These are phyloP conservation scores for Acrobasis suavella DNA, from an alignment of 2,888 invertebrate species.

Conservation along the genomic window DNA sequence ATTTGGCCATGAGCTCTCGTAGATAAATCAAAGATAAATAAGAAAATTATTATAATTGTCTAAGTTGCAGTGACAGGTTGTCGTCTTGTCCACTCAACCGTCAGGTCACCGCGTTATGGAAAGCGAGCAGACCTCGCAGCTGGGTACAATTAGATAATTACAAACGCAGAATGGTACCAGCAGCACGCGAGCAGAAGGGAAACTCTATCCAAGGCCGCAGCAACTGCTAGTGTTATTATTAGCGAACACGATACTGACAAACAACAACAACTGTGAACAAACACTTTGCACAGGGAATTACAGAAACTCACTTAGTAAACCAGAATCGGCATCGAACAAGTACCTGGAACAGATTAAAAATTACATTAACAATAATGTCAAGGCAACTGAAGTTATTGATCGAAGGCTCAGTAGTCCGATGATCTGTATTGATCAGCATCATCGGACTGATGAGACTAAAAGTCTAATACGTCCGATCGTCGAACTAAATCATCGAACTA, in stretches of 20 bases:
- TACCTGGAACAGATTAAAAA: neutral
- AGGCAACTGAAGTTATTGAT: too few species aligned
- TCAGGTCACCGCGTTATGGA: neutral
- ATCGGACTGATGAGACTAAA: too few species aligned
- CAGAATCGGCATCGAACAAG: neutral
- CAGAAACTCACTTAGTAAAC: neutral
- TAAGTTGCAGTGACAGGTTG: neutral
- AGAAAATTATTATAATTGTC: too few species aligned
- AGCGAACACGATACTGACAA: neutral
- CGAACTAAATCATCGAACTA: too few species aligned
- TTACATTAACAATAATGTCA: too few species aligned
- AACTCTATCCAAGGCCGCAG: neutral
- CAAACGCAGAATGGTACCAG: neutral
- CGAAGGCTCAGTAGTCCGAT: too few species aligned
- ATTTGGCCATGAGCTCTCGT: too few species aligned
- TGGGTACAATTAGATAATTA: slow-evolving; percentile 8
- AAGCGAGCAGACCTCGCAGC: neutral
- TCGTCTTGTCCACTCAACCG: neutral
- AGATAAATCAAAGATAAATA: too few species aligned
- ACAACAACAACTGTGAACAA: too few species aligned
- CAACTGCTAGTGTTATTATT: neutral
- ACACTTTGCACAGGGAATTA: neutral
- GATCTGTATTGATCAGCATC: too few species aligned
- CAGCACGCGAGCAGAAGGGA: neutral
- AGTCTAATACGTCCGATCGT: too few species aligned